Evolutionary conservation across 1,140 invertebrate species (phyloP), one percentile per base, ranked within the genome.

Genomic region (Hyphantria cunea): DNA sequence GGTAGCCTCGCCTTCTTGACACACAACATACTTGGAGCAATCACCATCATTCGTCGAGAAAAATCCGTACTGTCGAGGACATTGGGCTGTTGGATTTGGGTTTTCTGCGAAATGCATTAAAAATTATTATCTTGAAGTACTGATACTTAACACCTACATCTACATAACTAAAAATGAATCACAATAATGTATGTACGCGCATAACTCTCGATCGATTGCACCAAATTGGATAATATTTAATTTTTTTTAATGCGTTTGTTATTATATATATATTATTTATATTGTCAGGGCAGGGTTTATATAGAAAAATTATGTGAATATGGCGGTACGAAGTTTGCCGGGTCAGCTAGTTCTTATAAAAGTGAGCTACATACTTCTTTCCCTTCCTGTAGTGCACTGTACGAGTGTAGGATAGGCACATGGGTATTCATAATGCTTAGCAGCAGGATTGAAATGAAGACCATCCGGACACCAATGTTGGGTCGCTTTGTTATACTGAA

Each of bases 21-120:
- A 98, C 66, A 95, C 96, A 80, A 95, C 94, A 76, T 96, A 98
- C 76, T 95, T 92, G 6, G 95, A 95, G 76, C 97, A 98, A 70
- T 96, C 93, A 12, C 90, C 77, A 71, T 95, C 94, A 4, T 51
- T 48, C 1, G 95, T 93, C 54, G 93, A 91, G 83, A 95, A 98
- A 70, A 95, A 94, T 0, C 96, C 96, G 67, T 94, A 97, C 70
- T 95, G 94, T 78, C 95, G 94, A 0, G 96, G 96, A 78, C 97
- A 98, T n/a, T 96, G 93, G 0, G 93, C 92, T 0, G 94, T 95
- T 0, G 95, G 91, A 65, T 93, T 91, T 7, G 81, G 50, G 42
- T 8, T 59, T 44, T 81, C 86, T 85, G 68, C 41, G 37, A 6
- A 39, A 39, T 10, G 17, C 17, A 25, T 3, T 25, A 25, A 33